Evolutionary conservation across 2,888 invertebrate species (phyloP), one percentile per base, ranked within the genome.

Genomic region (Ectobius pallidus): DNA sequence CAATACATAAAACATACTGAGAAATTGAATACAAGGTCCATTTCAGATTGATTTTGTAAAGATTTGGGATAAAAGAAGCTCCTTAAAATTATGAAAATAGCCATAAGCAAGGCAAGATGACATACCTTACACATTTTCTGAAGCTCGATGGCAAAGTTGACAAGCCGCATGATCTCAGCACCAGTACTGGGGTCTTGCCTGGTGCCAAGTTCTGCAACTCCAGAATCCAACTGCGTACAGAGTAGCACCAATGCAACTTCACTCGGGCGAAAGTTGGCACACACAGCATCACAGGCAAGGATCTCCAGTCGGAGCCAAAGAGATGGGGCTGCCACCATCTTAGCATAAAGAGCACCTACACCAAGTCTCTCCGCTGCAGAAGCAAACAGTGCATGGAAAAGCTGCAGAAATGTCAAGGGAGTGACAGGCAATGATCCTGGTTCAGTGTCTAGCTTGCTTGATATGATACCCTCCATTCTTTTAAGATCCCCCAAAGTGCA

Each of bases 381-480:
- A 75, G 86, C 84, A 78, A 92, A 87, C 79, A 93, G 86, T 32
- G 85, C 83, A 69, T 89, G 85, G 81, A 91, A 87, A 77, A 92
- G 85, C 18, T 89, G 87, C 78, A 93, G 86, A 85, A 92, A 92
- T 81, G 89, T 88, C 75, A 90, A 86, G 68, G 91, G 86, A 0
- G 90, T 91, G 74, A 89, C 84, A 3, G 88, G 87, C 68, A 86
- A 83, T 69, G 86, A 85, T 71, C 86, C 87, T 76, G 86, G 86
- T 75, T 86, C 84, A 75, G 89, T 87, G 77, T 89, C 90, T 78
- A 94, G 86, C 84, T 96, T 96, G 83, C 90, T 89, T 22, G 87
- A 87, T 79, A 96, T 89, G 74, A 95, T 91, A 73, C 89, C 88
- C 71, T 94, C 92, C 96, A 96, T 96, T 77, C 96, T 91, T 25